A percentile compares a stretch with the other conserved stretches of the same genome.
Evolutionary conservation across 2,888 invertebrate species (phyloP).

Genomic region (Phanerotoma sp.): DNA sequence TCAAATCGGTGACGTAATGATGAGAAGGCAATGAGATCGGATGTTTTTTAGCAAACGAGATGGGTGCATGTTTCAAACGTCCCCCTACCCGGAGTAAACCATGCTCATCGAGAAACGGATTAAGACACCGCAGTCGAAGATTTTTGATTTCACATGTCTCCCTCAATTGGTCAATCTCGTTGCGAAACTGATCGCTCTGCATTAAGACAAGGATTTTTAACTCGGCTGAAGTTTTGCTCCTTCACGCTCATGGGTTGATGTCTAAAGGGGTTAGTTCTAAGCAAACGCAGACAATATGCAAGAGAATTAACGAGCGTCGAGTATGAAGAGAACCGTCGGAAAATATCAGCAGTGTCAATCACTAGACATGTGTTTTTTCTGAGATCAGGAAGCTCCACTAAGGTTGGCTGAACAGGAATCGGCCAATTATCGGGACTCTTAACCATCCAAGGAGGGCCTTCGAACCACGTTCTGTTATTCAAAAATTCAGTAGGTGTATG

Average conservation of each 20-base stretch:
- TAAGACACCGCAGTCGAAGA: slow-evolving; percentile 16
- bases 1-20: slow-evolving; percentile 24
- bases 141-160: slow-evolving; percentile 8
- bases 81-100: slow-evolving; percentile 24
- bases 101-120: slow-evolving; percentile 20
- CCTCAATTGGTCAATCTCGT: slow-evolving; percentile 1
- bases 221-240: background rate
- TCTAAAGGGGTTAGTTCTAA: background rate
- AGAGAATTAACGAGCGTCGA: slow-evolving; percentile 15
- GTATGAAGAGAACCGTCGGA: slow-evolving; percentile 18
- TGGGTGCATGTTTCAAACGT: slow-evolving; percentile 14
- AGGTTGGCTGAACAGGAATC: background rate
- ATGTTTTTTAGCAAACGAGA: slow-evolving; percentile 17
- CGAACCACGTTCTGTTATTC: slow-evolving; percentile 16
- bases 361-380: background rate
- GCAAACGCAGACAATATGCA: slow-evolving; percentile 16
- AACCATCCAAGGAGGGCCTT: slow-evolving; percentile 15
- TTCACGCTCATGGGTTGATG: background rate
- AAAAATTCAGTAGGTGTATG: slow-evolving; percentile 11
- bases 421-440: slow-evolving; percentile 14
- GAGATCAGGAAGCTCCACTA: slow-evolving; percentile 8
- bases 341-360: slow-evolving; percentile 3
- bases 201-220: slow-evolving; percentile 7
- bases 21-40: slow-evolving; percentile 23
- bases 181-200: slow-evolving; percentile 7